Evolutionary conservation across 2,888 invertebrate genomes (phyloP).

Genomic region (Caradrina kadenii): DNA sequence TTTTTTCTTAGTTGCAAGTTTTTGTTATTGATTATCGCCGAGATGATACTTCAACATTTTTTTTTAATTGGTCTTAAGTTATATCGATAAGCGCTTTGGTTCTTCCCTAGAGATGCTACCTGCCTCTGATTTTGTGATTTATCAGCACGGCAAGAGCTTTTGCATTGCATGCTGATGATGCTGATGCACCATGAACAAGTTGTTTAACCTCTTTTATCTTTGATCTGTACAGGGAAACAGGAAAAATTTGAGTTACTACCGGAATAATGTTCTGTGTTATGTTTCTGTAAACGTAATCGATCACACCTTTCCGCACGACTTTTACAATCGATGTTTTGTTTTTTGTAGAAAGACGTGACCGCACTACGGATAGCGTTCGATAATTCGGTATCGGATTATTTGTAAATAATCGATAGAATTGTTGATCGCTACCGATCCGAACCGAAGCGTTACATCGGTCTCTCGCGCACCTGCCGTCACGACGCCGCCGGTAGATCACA

Average conservation of each 20-base stretch:
- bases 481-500: constrained; percentile 83
- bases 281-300: constrained; percentile 64
- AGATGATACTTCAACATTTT: too few species aligned
- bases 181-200: constrained; percentile 74
- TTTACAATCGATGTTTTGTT: constrained; percentile 81
- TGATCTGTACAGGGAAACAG: constrained; percentile 27
- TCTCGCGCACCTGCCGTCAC: constrained; percentile 82
- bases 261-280: constrained; percentile 36
- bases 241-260: constrained; percentile 42
- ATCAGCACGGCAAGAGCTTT: constrained; percentile 72
- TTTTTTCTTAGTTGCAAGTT: too few species aligned
- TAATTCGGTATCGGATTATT: constrained; percentile 77
- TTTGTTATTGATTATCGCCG: too few species aligned
- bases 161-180: constrained; percentile 76
- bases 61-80: background rate
- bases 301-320: constrained; percentile 85
- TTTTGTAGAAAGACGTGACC: constrained; percentile 78
- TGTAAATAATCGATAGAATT: constrained; percentile 85
- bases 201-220: constrained; percentile 66
- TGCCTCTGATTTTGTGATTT: constrained; percentile 76
- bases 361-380: constrained; percentile 73
- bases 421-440: constrained; percentile 77
- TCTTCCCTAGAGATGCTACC: constrained; percentile 71
- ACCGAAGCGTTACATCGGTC: constrained; percentile 74
- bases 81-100: constrained; percentile 51